Evolutionary conservation across 2,113 vertebrate genomes (phyloP).

Genomic region (Todiramphus chloris): DNA sequence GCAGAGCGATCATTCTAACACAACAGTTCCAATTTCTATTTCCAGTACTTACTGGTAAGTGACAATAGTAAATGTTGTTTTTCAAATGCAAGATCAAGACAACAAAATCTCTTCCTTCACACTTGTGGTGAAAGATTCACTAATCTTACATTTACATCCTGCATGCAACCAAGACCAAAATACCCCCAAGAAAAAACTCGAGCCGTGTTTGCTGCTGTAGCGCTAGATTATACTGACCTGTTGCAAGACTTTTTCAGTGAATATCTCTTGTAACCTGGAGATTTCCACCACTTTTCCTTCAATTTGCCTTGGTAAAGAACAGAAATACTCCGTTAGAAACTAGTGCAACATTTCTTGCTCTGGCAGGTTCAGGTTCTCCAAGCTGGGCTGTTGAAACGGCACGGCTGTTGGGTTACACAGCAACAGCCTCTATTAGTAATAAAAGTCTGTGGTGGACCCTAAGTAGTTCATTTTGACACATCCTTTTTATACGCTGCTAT

Average conservation of each 20-base stretch:
- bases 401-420: background rate
- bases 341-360: background rate
- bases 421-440: accelerated
- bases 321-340: background rate
- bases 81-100: too few relatives aligned
- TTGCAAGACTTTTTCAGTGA: slow-evolving; percentile 95
- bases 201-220: background rate
- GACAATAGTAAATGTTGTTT: background rate
- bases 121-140: accelerated
- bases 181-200: background rate
- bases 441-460: background rate
- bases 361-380: background rate
- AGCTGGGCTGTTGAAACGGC: background rate
- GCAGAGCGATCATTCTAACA: background rate
- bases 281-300: slow-evolving; percentile 99
- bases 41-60: background rate
- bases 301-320: slow-evolving; percentile 84
- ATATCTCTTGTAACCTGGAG: slow-evolving; percentile 96
- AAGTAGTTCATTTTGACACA: background rate
- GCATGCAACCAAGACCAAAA: background rate
- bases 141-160: background rate
- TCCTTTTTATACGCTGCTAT: accelerated
- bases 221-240: slow-evolving; percentile 78
- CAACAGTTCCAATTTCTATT: background rate
- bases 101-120: background rate